These are phyloP conservation scores for Unio pictorum DNA, from an alignment of 2,888 invertebrate genomes.

Conservation along the genomic window DNA sequence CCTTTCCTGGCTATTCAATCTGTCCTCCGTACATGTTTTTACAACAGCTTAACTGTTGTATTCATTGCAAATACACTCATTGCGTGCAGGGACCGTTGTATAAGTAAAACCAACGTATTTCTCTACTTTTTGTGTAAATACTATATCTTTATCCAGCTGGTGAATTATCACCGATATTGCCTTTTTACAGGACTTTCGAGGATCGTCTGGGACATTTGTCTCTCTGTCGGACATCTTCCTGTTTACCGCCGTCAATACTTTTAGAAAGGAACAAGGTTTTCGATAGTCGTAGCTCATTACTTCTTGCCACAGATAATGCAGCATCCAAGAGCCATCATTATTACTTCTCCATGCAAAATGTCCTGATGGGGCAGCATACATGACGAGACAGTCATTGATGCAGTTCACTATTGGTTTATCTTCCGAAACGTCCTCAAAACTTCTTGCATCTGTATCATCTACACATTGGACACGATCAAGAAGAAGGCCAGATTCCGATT, in stretches of 20 bases:
- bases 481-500: too few relatives aligned
- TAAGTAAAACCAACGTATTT: too few relatives aligned
- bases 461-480: too few relatives aligned
- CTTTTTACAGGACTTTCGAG: conserved; percentile 15
- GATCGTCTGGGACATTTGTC: conserved; percentile 18
- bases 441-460: too few relatives aligned
- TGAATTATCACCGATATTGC: conserved; percentile 32
- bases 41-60: too few relatives aligned
- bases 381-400: conserved; percentile 30
- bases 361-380: conserved; percentile 31
- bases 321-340: conserved; percentile 32
- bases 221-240: conserved; percentile 14
- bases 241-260: conserved; percentile 20
- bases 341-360: conserved; percentile 31
- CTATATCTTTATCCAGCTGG: conserved; percentile 24
- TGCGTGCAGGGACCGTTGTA: too few relatives aligned
- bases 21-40: too few relatives aligned
- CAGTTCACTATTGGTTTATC: conserved; percentile 24
- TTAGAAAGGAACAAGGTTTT: conserved; percentile 17
- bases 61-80: too few relatives aligned
- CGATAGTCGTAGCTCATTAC: conserved; percentile 21
- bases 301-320: conserved; percentile 22
- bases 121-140: conserved; percentile 11
- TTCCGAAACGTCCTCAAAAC: too few relatives aligned
- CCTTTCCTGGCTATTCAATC: too few relatives aligned